phyloP scores from a whole-genome alignment of 2,888 invertebrate species.

The Eristalis intricaria region DNA sequence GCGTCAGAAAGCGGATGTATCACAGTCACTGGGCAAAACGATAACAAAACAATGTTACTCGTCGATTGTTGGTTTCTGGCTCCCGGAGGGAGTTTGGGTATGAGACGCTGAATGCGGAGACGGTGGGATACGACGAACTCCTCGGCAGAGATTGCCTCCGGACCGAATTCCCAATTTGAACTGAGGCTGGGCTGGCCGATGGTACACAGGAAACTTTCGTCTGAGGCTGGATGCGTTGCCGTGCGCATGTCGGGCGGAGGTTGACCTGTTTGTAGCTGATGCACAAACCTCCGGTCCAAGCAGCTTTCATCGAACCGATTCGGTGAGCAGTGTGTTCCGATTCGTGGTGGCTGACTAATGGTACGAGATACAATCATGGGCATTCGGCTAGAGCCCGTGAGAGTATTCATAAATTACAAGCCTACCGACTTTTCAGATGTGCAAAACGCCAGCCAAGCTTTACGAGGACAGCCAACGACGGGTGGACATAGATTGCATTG shows the following conservation, averaged over 20 bases:
- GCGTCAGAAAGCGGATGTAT: conserved; percentile 16
- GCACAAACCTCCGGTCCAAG: conserved; percentile 23
- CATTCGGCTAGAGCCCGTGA: background rate
- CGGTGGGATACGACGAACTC: conserved; percentile 60
- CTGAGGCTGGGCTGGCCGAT: conserved; percentile 62
- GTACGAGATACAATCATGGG: background rate
- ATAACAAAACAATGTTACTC: conserved; percentile 34
- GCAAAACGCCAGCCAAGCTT: background rate
- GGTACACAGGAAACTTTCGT: conserved; percentile 43
- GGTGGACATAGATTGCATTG: too few relatives aligned
- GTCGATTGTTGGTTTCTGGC: conserved; percentile 2
- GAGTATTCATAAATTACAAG: background rate
- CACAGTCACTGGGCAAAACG: conserved; percentile 38
- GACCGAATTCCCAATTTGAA: conserved; percentile 64
- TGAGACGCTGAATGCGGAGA: conserved; percentile 15
- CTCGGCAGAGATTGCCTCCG: conserved; percentile 59
- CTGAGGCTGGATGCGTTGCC: background rate
- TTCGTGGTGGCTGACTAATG: background rate
- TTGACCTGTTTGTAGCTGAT: background rate
- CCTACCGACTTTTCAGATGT: background rate
- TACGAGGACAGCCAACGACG: background rate
- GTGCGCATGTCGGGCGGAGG: conserved; percentile 41
- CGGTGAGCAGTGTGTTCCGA: background rate
- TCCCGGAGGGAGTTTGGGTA: background rate
- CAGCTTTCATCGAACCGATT: background rate